Conservation (phyloP, 2,113 vertebrate genomes). For the Montifringilla adamsi region DNA sequence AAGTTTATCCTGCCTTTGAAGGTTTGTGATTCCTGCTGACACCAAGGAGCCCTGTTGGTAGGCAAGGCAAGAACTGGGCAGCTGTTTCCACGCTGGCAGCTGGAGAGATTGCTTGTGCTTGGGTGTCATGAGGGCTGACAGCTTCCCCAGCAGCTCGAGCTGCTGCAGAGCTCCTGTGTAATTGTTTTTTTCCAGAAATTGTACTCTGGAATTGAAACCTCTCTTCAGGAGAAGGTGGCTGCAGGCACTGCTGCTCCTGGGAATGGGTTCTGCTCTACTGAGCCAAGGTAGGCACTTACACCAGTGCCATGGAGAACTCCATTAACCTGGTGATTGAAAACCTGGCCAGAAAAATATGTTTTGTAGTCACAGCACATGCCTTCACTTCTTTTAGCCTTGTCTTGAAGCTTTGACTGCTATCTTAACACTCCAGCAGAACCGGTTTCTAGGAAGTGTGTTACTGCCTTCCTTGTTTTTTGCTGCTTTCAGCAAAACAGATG, state of each 20-base stretch:
- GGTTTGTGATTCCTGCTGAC: background rate
- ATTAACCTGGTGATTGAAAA: background rate
- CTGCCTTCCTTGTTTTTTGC: background rate
- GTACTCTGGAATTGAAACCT: background rate
- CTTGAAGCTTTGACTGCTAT: background rate
- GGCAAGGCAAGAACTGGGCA: background rate
- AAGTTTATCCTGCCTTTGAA: background rate
- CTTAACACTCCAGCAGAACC: background rate
- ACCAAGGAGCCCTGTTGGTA: background rate
- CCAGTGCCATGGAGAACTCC: background rate
- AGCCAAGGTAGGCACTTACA: background rate
- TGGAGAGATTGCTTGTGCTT: background rate
- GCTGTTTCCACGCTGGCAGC: background rate
- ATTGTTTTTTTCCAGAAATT: background rate
- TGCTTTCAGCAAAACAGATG: slow-evolving; percentile 22
- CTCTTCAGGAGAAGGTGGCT: background rate
- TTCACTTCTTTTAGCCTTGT: background rate
- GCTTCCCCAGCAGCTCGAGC: background rate
- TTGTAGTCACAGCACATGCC: background rate
- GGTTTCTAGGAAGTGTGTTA: background rate
- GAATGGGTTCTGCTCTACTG: accelerated
- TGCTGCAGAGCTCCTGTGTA: background rate
- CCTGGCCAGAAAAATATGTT: background rate
- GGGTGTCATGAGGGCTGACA: background rate
- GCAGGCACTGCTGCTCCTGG: background rate